Conservation (phyloP, 2,888 invertebrate species). For the Rhamphomyia laevipes region DNA sequence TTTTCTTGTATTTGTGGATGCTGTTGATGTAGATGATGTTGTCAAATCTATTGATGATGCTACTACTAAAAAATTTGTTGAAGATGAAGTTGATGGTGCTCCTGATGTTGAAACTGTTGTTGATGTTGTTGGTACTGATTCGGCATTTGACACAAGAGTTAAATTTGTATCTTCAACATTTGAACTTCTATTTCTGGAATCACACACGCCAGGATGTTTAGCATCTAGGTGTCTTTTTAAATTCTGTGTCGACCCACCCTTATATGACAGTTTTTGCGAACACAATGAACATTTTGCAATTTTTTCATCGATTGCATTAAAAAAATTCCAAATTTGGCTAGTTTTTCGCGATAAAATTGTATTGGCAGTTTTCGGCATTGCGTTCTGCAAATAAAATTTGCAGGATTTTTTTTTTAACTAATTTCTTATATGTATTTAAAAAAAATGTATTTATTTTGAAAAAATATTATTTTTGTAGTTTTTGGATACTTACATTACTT, state of each 20-base stretch:
- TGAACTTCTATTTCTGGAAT: neutral
- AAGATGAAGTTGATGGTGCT: neutral
- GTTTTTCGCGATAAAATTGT: neutral
- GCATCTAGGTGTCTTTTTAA: neutral
- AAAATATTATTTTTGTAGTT: too few species aligned
- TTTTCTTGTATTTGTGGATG: neutral
- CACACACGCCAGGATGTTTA: neutral
- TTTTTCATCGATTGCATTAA: neutral
- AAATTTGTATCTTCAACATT: neutral
- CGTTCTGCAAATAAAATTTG: too few species aligned
- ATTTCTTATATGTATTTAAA: too few species aligned
- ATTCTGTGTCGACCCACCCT: neutral
- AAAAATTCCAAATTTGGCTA: neutral
- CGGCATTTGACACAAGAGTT: neutral
- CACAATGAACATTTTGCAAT: neutral
- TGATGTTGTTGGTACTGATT: conserved; percentile 1
- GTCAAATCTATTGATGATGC: neutral
- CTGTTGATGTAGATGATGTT: neutral
- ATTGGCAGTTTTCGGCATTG: too few species aligned
- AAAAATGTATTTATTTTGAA: too few species aligned
- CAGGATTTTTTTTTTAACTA: too few species aligned
- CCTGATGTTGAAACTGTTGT: conserved; percentile 2
- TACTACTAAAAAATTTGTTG: neutral
- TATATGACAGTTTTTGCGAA: neutral
- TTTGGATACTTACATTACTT: too few species aligned